A percentile compares a stretch with the other conserved stretches of the same genome.
phyloP scores from a whole-genome alignment of 2,113 vertebrate genomes.

The Corydoras maculifer region DNA sequence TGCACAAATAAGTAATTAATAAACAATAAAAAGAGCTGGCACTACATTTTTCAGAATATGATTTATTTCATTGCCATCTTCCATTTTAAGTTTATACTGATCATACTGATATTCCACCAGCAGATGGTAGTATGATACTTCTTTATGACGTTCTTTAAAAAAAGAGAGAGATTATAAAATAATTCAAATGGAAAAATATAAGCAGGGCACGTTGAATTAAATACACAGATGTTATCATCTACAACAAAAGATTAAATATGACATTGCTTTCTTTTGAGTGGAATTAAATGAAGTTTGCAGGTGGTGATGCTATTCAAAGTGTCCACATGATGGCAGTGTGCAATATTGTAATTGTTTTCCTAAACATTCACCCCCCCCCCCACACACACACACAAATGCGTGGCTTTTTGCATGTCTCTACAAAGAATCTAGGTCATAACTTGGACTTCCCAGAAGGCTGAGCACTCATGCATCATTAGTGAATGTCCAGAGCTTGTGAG shows the following conservation, averaged over 20 bases:
- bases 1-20: background rate
- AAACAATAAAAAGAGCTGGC: background rate
- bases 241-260: background rate
- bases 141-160: conserved; percentile 11
- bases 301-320: background rate
- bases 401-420: conserved; percentile 12
- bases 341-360: background rate
- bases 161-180: no score
- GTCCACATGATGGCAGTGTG: conserved; percentile 18
- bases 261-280: background rate
- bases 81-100: background rate
- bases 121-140: conserved; percentile 52
- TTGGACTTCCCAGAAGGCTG: conserved; percentile 31
- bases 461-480: conserved; percentile 45
- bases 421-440: conserved; percentile 41
- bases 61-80: background rate
- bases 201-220: background rate
- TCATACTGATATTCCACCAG: conserved; percentile 35
- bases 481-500: conserved; percentile 32
- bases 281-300: background rate
- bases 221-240: background rate
- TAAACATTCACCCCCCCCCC: conserved; percentile 15
- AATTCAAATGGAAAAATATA: no score
- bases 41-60: no score
- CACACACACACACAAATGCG: background rate